phyloP scores from a whole-genome alignment of 2,797 vertebrate species.

The Poecilia velifera region DNA sequence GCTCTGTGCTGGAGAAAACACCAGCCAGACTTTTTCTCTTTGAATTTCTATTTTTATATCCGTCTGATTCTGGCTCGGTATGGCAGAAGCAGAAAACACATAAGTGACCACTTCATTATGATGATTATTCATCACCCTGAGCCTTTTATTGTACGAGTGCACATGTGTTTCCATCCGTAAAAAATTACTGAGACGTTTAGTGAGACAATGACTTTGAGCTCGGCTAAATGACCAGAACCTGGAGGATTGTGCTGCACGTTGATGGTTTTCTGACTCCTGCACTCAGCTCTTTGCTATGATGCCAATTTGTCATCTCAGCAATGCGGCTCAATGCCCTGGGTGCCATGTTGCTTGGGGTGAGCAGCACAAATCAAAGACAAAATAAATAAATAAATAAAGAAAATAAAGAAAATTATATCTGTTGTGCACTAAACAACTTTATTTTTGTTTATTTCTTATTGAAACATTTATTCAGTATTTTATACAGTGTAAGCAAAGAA shows the following conservation, averaged over 20 bases:
- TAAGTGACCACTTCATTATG: constrained; percentile 26
- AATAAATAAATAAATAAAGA: background rate
- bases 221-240: background rate
- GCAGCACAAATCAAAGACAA: background rate
- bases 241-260: background rate
- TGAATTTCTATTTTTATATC: constrained; percentile 14
- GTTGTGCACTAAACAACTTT: background rate
- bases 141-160: constrained; percentile 15
- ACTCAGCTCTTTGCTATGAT: background rate
- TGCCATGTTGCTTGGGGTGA: background rate
- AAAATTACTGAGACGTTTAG: constrained; percentile 31
- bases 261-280: constrained; percentile 1
- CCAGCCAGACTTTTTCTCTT: constrained; percentile 12
- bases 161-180: constrained; percentile 22
- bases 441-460: background rate
- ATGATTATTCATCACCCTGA: constrained; percentile 15
- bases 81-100: constrained; percentile 15
- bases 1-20: constrained; percentile 19
- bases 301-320: background rate
- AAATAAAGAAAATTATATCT: background rate
- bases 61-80: background rate
- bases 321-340: background rate
- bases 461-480: background rate
- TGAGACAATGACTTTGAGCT: constrained; percentile 1
- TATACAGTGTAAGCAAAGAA: background rate